Evolutionary conservation across 2,888 invertebrate species (phyloP).

Genomic region (Andrena camellia): DNA sequence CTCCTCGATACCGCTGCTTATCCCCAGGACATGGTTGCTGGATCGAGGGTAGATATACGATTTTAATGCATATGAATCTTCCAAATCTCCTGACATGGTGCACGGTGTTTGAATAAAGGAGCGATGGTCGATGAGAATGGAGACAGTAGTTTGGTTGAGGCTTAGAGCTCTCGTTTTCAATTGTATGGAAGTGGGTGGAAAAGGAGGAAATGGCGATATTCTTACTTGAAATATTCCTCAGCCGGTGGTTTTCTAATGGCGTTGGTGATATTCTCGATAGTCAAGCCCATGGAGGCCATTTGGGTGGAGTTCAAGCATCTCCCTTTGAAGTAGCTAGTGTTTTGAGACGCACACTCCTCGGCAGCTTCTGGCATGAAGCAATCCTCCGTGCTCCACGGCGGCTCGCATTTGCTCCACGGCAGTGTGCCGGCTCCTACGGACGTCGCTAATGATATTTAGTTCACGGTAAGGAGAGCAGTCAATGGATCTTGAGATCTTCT

Average conservation of each 20-base stretch:
- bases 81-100: neutral
- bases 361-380: conserved; percentile 90
- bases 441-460: conserved; percentile 13
- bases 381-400: conserved; percentile 90
- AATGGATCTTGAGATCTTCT: too few species aligned
- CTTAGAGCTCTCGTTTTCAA: neutral
- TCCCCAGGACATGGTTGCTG: conserved; percentile 88
- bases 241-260: conserved; percentile 89
- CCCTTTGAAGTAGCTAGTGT: conserved; percentile 89
- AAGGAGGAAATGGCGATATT: neutral
- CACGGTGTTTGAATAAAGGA: neutral
- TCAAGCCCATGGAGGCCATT: conserved; percentile 84
- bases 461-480: neutral
- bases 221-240: conserved; percentile 91
- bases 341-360: conserved; percentile 87
- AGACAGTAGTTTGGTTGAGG: neutral
- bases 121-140: neutral
- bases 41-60: neutral
- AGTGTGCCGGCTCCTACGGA: conserved; percentile 81
- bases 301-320: conserved; percentile 88
- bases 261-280: conserved; percentile 86
- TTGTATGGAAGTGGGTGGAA: neutral
- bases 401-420: conserved; percentile 91
- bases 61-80: neutral
- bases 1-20: conserved; percentile 91